phyloP scores from a whole-genome alignment of 2,113 vertebrate species.

The Indicator indicator region DNA sequence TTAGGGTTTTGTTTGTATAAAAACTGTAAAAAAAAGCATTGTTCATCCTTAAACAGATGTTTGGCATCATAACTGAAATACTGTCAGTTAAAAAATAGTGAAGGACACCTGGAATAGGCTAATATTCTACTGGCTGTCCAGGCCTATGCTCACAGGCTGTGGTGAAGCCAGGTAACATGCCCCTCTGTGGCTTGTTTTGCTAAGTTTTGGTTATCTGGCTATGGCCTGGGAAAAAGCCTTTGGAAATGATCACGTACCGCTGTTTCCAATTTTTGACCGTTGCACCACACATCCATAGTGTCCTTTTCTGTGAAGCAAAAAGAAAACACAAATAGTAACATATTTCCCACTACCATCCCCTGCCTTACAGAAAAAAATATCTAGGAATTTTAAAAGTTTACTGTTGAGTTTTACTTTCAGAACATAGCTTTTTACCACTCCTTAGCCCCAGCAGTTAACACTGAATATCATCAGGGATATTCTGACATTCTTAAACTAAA shows the following conservation, averaged over 20 bases:
- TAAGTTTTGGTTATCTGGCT: background rate
- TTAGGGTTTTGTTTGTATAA: background rate
- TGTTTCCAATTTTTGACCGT: constrained; percentile 94
- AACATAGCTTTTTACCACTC: background rate
- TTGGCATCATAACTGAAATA: background rate
- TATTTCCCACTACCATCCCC: too few relatives aligned
- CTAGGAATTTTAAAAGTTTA: background rate
- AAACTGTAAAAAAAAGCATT: background rate
- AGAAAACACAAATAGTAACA: background rate
- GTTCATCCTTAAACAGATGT: background rate
- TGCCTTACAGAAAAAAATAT: background rate
- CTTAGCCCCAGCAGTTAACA: background rate
- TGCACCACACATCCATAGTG: constrained; percentile 99
- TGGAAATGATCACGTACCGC: constrained; percentile 81
- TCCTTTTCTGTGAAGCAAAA: constrained; percentile 89
- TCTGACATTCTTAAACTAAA: background rate
- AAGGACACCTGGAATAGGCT: background rate
- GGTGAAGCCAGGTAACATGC: background rate
- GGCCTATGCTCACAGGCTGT: accelerated
- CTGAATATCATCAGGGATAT: background rate
- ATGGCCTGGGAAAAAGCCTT: background rate
- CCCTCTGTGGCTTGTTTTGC: background rate
- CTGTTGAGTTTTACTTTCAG: background rate
- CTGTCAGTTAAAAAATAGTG: background rate
- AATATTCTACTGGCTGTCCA: background rate